phyloP scores from a whole-genome alignment of 1,140 invertebrate genomes.

The Nylanderia fulva region DNA sequence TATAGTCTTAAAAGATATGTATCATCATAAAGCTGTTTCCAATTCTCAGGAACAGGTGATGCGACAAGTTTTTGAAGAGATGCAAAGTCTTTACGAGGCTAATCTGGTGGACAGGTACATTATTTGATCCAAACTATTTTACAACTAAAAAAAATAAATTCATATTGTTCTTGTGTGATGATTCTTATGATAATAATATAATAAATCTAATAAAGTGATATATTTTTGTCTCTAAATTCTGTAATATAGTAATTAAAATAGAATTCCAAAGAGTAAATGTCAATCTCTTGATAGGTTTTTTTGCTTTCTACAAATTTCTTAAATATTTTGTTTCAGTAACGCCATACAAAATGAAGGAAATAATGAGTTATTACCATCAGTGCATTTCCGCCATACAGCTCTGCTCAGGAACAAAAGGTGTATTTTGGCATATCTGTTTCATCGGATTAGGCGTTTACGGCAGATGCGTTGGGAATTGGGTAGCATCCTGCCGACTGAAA shows the following conservation, averaged over 20 bases:
- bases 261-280: neutral
- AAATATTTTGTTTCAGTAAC: slow-evolving; percentile 57
- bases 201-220: neutral
- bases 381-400: slow-evolving; percentile 93
- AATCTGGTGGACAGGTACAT: slow-evolving; percentile 92
- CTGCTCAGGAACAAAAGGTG: slow-evolving; percentile 96
- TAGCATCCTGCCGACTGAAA: slow-evolving; percentile 94
- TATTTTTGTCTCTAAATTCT: neutral
- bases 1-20: neutral
- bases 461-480: slow-evolving; percentile 97
- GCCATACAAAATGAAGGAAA: slow-evolving; percentile 65
- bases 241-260: neutral
- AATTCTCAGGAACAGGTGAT: slow-evolving; percentile 89
- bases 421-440: slow-evolving; percentile 95
- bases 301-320: neutral
- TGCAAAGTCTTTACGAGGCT: slow-evolving; percentile 90
- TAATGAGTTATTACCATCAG: slow-evolving; percentile 85
- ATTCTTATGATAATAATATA: neutral
- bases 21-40: neutral
- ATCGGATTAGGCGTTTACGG: slow-evolving; percentile 92
- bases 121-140: slow-evolving; percentile 26
- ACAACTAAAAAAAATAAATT: neutral
- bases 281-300: neutral
- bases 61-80: slow-evolving; percentile 92
- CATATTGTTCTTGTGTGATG: neutral